Evolutionary conservation across 2,113 vertebrate species (phyloP).

Genomic region (Menidia beryllina): DNA sequence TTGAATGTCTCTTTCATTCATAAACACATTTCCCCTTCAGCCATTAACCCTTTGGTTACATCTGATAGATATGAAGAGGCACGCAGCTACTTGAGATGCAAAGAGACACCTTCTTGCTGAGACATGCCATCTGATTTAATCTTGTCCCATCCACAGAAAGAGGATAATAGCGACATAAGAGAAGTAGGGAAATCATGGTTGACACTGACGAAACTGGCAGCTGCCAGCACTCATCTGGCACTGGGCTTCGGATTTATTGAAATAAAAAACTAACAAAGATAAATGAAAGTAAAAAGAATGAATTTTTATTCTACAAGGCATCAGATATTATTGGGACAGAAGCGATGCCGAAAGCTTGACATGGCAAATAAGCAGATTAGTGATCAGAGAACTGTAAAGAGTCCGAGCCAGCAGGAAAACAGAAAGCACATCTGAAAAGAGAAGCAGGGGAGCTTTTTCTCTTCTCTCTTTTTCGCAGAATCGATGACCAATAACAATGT

Average conservation of each 20-base stretch:
- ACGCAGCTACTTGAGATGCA: conserved; percentile 51
- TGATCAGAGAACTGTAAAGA: background rate
- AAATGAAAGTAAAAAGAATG: background rate
- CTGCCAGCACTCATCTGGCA: conserved; percentile 28
- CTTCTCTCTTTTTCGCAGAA: background rate
- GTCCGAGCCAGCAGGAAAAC: too few species aligned
- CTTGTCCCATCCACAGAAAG: conserved; percentile 37
- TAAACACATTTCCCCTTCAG: background rate
- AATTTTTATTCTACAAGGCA: background rate
- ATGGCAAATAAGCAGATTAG: background rate
- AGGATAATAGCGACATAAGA: conserved; percentile 35
- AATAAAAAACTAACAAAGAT: background rate
- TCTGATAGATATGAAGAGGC: background rate
- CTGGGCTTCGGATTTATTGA: background rate
- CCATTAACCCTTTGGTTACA: background rate
- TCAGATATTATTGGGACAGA: conserved; percentile 7
- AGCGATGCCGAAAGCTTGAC: background rate
- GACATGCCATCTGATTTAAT: conserved; percentile 29
- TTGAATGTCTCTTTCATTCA: background rate
- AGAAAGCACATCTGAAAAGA: background rate
- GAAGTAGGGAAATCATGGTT: conserved; percentile 43
- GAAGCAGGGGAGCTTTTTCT: background rate
- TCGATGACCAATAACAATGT: background rate
- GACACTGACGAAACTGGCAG: conserved; percentile 36
- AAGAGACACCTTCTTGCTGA: conserved; percentile 23